Evolutionary conservation across 1,140 invertebrate genomes (phyloP).

Genomic region (Penaeus indicus): DNA sequence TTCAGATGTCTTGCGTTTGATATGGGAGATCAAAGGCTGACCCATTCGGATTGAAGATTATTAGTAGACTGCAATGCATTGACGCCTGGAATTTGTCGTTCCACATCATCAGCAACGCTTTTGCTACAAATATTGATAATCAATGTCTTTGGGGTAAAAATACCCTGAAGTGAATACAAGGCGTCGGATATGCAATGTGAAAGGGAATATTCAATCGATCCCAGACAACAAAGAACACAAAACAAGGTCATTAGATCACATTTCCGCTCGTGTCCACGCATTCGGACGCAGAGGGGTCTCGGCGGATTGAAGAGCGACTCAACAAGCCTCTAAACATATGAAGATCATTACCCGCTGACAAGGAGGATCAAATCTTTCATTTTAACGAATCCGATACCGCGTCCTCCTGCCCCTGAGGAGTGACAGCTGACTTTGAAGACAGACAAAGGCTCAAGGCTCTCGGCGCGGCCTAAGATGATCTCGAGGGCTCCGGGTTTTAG

Average conservation of each 20-base stretch:
- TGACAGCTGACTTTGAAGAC: constrained; percentile 42
- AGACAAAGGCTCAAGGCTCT: constrained; percentile 42
- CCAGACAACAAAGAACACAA: not conserved
- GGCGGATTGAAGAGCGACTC: constrained; percentile 16
- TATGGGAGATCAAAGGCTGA: not conserved
- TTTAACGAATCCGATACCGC: constrained; percentile 58
- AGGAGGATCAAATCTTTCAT: constrained; percentile 56
- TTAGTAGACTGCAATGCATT: not conserved
- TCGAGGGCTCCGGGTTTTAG: constrained; percentile 37
- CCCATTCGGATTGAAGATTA: not conserved
- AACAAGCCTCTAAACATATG: constrained; percentile 28
- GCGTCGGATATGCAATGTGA: no score
- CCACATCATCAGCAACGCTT: no score
- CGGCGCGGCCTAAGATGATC: constrained; percentile 25
- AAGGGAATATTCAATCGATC: not conserved
- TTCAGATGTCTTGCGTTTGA: constrained; percentile 1
- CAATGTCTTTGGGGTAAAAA: no score
- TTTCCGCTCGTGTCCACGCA: not conserved
- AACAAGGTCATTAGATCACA: not conserved
- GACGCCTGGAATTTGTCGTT: no score
- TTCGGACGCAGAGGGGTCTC: constrained; percentile 29
- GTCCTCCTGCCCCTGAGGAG: constrained; percentile 23
- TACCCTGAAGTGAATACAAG: no score
- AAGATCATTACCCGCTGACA: constrained; percentile 53
- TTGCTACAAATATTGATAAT: no score